A percentile compares a stretch with the other conserved stretches of the same genome.
These are phyloP conservation scores for Ptiloglossa arizonensis DNA, from an alignment of 1,140 invertebrate species.

Conservation along the genomic window DNA sequence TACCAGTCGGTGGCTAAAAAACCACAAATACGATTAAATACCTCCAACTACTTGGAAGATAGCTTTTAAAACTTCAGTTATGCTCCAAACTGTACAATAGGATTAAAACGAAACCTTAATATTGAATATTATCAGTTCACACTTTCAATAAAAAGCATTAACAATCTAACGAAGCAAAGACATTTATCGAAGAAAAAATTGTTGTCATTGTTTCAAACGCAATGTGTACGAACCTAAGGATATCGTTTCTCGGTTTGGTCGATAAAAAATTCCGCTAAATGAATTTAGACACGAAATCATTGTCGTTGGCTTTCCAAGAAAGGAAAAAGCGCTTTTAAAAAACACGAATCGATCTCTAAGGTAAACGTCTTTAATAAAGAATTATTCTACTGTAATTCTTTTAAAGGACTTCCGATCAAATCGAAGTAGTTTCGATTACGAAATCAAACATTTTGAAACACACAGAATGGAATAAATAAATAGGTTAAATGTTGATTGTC, in stretches of 20 bases:
- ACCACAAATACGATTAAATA: constrained; percentile 24
- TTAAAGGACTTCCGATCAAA: too few species aligned
- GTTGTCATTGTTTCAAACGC: too few species aligned
- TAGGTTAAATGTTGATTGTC: too few species aligned
- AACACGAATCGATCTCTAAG: not conserved
- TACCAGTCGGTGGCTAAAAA: constrained; percentile 20
- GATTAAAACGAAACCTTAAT: not conserved
- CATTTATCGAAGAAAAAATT: too few species aligned
- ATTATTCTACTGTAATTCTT: not conserved
- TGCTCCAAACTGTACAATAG: too few species aligned
- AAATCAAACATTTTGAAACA: not conserved
- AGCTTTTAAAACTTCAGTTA: not conserved
- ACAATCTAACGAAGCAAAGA: too few species aligned
- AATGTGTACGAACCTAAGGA: too few species aligned
- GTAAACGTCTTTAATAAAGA: not conserved
- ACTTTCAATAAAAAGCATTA: not conserved
- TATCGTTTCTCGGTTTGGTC: not conserved
- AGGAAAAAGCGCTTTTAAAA: not conserved
- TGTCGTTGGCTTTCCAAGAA: not conserved
- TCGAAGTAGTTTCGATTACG: too few species aligned
- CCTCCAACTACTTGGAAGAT: not conserved
- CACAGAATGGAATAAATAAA: too few species aligned
- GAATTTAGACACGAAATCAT: not conserved
- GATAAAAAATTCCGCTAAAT: not conserved
- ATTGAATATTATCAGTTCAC: not conserved